Evolutionary conservation across 2,797 vertebrate species (phyloP), one percentile per base, ranked within the genome.

Genomic region (Aulostomus chinensis): DNA sequence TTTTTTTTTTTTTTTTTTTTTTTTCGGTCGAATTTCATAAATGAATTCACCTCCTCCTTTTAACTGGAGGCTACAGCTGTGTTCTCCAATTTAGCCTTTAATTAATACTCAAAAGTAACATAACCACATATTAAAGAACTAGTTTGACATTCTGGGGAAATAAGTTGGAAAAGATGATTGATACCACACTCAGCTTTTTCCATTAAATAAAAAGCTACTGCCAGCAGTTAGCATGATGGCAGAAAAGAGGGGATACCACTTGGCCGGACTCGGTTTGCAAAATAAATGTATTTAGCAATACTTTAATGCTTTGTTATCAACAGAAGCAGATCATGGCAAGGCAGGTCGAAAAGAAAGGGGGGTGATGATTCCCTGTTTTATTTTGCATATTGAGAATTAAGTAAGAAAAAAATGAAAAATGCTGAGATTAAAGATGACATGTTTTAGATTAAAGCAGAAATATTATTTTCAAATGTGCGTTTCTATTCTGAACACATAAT

Each of bases 1-100:
- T n/a, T n/a, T n/a, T n/a, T n/a, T n/a, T n/a, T n/a, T n/a, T 14
- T 38, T 48, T 48, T 13, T 22, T 52, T 37, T 17, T 36, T 46
- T 16, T 24, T 8, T 7, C n/a, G 40, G 22, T 48, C 38, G 16
- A 26, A 16, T 24, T 25, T 34, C 70, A 53, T 50, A 30, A 63
- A 32, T n/a, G 62, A 40, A 10, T n/a, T 30, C 21, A 17, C 35
- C 18, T 43, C 30, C 13, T 17, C 31, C 29, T 46, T 22, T 6
- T 26, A 7, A 29, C 17, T 22, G 34, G 6, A 33, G 20, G 37
- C 40, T 11, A n/a, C 41, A 22, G 33, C 15, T 11, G 1, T 42
- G 13, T 17, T 61, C 16, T 3, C 33, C 51, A 38, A 11, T 11
- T 1, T n/a, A 32, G 18, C 28, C 9, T 51, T 39, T 36, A 42